Percentiles rank a stretch among this genome's conserved stretches.
Conservation (phyloP, 2,113 vertebrate species). For the Chloroceryle aenea region DNA sequence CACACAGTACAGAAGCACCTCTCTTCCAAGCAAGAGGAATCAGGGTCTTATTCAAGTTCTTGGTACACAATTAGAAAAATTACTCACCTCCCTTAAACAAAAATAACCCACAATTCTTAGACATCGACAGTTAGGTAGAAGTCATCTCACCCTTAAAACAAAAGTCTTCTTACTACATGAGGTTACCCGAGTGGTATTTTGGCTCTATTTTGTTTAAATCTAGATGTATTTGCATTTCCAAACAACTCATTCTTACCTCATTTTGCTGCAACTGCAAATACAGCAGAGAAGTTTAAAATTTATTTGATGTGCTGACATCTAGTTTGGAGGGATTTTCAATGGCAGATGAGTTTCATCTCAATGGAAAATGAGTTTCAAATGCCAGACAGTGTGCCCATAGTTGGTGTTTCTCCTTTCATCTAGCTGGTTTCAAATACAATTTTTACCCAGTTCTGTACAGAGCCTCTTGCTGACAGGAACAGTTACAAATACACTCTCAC, state of each 20-base stretch:
- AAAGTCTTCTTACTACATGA: not conserved
- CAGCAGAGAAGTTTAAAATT: not conserved
- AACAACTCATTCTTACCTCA: not conserved
- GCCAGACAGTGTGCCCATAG: not conserved
- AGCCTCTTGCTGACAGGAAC: not conserved
- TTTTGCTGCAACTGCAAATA: not conserved
- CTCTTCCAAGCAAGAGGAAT: not conserved
- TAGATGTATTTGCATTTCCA: not conserved
- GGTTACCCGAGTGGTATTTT: not conserved
- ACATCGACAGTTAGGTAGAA: not conserved
- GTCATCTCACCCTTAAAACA: not conserved
- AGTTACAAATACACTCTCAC: not conserved
- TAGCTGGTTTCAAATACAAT: not conserved
- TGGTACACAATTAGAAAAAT: not conserved
- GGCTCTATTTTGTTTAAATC: not conserved
- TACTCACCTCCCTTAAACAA: not conserved
- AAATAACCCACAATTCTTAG: not conserved
- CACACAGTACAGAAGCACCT: not conserved
- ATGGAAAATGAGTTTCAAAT: not conserved
- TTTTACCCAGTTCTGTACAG: not conserved
- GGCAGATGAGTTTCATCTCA: not conserved
- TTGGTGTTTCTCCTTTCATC: not conserved
- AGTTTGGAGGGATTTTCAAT: not conserved
- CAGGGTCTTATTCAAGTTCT: not conserved
- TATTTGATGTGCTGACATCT: not conserved